Evolutionary conservation across 1,140 invertebrate species (phyloP), one percentile per base, ranked within the genome.

Genomic region (Campodea augens): DNA sequence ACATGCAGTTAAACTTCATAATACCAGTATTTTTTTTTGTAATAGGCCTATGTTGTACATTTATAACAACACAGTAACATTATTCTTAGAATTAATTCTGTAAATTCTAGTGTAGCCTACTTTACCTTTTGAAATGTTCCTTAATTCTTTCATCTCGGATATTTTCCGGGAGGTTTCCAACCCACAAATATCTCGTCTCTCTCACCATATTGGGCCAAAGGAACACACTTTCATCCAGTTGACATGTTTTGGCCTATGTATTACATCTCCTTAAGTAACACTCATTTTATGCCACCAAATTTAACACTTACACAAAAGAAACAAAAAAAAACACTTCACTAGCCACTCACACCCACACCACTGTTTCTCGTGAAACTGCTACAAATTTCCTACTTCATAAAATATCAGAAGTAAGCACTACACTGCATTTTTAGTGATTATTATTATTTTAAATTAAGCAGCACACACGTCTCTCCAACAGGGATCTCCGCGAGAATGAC

Each of bases 151-250:
- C 86, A 73, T 92, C 86, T 61, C 81, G 79, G 73, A 90, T 87
- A 75, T 90, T 92, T 77, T 95, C 89, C 78, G 90, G 88, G 78
- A 96, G 85, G 83, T 96, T 95, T 81, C 90, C 90, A 78, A 97
- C 88, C 86, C 89, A 92, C 74, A 95, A 81, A 76, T 97, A 90
- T 77, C 90, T 87, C 78, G 90, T 95, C 84, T 95, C 89, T 84
- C 91, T 91, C 82, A 96, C 91, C 91, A 96, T 96, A 79, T 83
- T 89, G 81, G 70, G 70, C 69, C 69, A 66, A 69, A 7, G 19
- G 22, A 72, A 69, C 72, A 71, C 71, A 73, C 72, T 75, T 75
- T 70, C 67, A 70, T 70, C 66, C 70, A 25, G 41, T 25, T 25
- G 23, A 25, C 27, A 25, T 13, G 25, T 43, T 25, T 21, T 21